Conservation (phyloP, 1,140 invertebrate species). For the Gonatopus flavifemur region DNA sequence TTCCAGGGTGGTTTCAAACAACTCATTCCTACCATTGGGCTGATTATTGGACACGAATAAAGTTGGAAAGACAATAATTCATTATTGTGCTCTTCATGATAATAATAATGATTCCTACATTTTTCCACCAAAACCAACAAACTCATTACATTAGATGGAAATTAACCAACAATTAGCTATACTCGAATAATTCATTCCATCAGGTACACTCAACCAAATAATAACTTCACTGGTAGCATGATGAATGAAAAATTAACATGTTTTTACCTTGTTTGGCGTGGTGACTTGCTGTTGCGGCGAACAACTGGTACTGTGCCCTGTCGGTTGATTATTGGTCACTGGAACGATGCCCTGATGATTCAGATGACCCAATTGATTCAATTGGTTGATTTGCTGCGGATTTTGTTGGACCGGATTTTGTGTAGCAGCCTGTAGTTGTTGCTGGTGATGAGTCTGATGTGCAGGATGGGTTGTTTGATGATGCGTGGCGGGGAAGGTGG, state of each 20-base stretch:
- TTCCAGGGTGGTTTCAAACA: too few species aligned
- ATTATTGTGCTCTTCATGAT: too few species aligned
- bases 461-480: conserved; percentile 52
- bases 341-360: conserved; percentile 52
- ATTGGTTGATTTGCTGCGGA: conserved; percentile 43
- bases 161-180: too few species aligned
- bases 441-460: conserved; percentile 55
- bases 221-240: not conserved
- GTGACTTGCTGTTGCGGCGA: conserved; percentile 55
- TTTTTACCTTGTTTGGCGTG: conserved; percentile 54
- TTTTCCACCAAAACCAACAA: too few species aligned
- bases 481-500: conserved; percentile 54
- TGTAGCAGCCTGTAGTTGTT: conserved; percentile 34
- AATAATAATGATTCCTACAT: too few species aligned
- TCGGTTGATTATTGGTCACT: conserved; percentile 46
- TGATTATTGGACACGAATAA: too few species aligned
- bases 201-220: too few species aligned
- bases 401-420: conserved; percentile 39
- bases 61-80: too few species aligned
- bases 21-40: too few species aligned
- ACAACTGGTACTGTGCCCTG: conserved; percentile 54
- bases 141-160: too few species aligned
- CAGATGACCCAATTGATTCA: conserved; percentile 52
- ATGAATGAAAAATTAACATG: conserved; percentile 10
- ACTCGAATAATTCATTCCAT: too few species aligned